Base-by-base conservation (phyloP, 2,888 invertebrate species). In the Eurois occulta region DNA sequence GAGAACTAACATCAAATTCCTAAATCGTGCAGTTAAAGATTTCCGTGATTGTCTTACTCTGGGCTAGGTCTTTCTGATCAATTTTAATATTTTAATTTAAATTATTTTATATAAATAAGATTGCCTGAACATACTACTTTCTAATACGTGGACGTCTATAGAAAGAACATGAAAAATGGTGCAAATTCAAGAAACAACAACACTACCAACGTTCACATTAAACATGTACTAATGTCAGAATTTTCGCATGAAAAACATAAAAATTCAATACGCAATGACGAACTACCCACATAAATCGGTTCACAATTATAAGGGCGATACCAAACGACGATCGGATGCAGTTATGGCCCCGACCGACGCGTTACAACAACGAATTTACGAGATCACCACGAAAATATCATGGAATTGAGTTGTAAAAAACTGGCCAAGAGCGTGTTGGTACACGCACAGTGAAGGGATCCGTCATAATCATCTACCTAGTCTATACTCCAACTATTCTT, bases 261-360 rank as follows among this genome's bases (percentile, higher is more conserved):
- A 65, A 62, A 41, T n/a, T 43, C 46, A 78, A 62, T 72, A 8
- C 48, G 24, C 0, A 28, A 70, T 75, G 77, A 76, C 43, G 60
- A 38, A 77, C 24, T 43, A n/a, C 41, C n/a, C 24, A 21, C 28
- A 86, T 87, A 83, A 80, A 87, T 86, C 72, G 80, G n/a, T 75
- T 86, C 77, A 83, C 85, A 89, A 86, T 86, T 87, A 84, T 83
- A 85, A 87, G 86, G 86, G 75, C 58, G 21, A 75, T 75, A 58
- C 11, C 72, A 83, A 87, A 90, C 86, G 86, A 78, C 82, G 41
- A 81, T 71, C 88, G 90, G 89, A 90, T 76, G 81, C 86, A 74
- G 84, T 86, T 85, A 88, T 84, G 71, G 85, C 79, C 16, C 66
- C 77, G 64, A 46, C 48, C 82, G 74, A 81, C 81, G 83, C 78